A percentile compares a stretch with the other conserved stretches of the same genome.
Evolutionary conservation across 1,140 invertebrate genomes (phyloP).

Genomic region (Harpegnathos saltator): DNA sequence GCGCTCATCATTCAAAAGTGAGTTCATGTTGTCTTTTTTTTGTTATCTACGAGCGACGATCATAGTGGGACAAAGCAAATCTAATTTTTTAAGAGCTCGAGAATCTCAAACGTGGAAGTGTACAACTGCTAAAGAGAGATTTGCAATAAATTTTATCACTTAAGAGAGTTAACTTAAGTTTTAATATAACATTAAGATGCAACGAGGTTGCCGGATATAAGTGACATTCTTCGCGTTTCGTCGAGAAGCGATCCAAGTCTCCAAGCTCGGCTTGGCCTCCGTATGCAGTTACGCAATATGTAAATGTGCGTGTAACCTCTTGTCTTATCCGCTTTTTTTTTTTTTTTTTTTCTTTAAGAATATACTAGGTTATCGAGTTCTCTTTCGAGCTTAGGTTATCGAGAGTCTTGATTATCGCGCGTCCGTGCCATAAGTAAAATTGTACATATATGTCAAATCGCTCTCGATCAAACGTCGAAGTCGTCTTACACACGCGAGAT

Average conservation of each 20-base stretch:
- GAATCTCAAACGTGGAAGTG: too few species aligned
- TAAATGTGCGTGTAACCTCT: conserved; percentile 14
- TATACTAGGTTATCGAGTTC: too few species aligned
- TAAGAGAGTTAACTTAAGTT: conserved; percentile 38
- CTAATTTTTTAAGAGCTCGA: not conserved
- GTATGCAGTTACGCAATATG: conserved; percentile 39
- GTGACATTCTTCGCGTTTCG: conserved; percentile 21
- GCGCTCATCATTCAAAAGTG: too few species aligned
- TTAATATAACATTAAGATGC: not conserved
- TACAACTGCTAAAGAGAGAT: not conserved
- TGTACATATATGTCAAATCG: conserved; percentile 71
- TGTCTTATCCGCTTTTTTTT: too few species aligned
- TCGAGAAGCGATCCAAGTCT: not conserved
- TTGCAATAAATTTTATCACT: conserved; percentile 17
- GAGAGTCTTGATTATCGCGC: conserved; percentile 69
- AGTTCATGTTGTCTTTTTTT: too few species aligned
- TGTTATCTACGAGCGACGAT: too few species aligned
- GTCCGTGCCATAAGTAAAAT: conserved; percentile 79
- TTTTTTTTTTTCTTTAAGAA: conserved; percentile 21
- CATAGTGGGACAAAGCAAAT: not conserved
- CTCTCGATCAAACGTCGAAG: conserved; percentile 17
- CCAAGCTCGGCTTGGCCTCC: conserved; percentile 1
- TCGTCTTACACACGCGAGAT: conserved; percentile 7
- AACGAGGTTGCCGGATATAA: conserved; percentile 13
- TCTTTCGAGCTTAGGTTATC: conserved; percentile 26